phyloP scores from a whole-genome alignment of 2,113 vertebrate species.

The Cyprinus carpio region DNA sequence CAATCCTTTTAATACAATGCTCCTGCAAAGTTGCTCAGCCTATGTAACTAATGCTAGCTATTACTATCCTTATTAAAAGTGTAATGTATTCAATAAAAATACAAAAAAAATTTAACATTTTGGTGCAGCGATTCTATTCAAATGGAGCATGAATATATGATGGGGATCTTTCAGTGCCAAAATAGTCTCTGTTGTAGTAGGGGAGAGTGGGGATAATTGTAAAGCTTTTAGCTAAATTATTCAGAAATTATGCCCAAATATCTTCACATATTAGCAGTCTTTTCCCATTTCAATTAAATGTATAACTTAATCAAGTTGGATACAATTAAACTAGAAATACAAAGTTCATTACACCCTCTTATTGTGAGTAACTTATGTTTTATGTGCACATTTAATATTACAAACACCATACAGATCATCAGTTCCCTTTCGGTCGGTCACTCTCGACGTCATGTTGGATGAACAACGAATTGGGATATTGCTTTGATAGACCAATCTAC shows the following conservation, averaged over 20 bases:
- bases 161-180: conserved; percentile 63
- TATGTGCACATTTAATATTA: background rate
- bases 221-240: background rate
- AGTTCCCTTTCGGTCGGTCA: no score
- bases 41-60: conserved; percentile 68
- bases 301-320: background rate
- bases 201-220: conserved; percentile 31
- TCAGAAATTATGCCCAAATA: background rate
- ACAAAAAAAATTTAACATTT: no score
- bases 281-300: background rate
- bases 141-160: conserved; percentile 72
- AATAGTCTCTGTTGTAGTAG: conserved; percentile 44
- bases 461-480: no score
- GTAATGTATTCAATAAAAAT: no score
- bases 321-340: background rate
- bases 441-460: no score
- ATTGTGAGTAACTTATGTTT: background rate
- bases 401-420: background rate
- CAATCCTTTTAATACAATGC: conserved; percentile 74
- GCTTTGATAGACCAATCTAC: no score
- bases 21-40: conserved; percentile 62
- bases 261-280: background rate
- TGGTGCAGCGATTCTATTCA: conserved; percentile 67
- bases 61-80: conserved; percentile 75
- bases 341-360: background rate